phyloP scores from a whole-genome alignment of 2,113 vertebrate genomes.

The Onychostoma macrolepis region DNA sequence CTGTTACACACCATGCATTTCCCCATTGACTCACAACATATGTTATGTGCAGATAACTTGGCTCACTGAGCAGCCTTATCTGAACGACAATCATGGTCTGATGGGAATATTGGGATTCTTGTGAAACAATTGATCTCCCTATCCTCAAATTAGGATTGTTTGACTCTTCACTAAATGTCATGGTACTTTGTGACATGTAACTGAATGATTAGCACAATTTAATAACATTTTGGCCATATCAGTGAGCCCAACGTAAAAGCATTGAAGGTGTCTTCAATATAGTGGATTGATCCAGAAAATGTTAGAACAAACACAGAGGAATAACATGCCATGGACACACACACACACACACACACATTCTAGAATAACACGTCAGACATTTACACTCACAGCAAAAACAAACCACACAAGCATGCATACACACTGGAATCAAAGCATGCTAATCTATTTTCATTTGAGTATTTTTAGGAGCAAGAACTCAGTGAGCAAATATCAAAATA shows the following conservation, averaged over 20 bases:
- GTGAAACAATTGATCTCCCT: not conserved
- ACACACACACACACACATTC: not conserved
- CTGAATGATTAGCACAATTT: not conserved
- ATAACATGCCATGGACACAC: not conserved
- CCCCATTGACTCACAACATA: not conserved
- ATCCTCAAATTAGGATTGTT: not conserved
- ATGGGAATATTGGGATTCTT: not conserved
- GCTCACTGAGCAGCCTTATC: not conserved
- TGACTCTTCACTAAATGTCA: not conserved
- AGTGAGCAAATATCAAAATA: conserved; percentile 29
- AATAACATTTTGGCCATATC: not conserved
- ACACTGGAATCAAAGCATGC: conserved; percentile 5
- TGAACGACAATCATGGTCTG: not conserved
- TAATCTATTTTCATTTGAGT: conserved; percentile 33
- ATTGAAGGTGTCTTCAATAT: not conserved
- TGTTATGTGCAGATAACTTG: not conserved
- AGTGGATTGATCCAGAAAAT: not conserved
- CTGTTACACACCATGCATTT: not conserved
- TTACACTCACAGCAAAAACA: conserved; percentile 28
- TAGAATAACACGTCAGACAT: conserved; percentile 12
- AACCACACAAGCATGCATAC: not conserved
- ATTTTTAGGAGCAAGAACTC: not conserved
- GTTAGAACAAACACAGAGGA: not conserved
- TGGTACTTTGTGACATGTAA: not conserved
- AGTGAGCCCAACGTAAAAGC: not conserved